Conservation (phyloP, 2,888 invertebrate species). For the Caenorhabditis sulstoni region DNA sequence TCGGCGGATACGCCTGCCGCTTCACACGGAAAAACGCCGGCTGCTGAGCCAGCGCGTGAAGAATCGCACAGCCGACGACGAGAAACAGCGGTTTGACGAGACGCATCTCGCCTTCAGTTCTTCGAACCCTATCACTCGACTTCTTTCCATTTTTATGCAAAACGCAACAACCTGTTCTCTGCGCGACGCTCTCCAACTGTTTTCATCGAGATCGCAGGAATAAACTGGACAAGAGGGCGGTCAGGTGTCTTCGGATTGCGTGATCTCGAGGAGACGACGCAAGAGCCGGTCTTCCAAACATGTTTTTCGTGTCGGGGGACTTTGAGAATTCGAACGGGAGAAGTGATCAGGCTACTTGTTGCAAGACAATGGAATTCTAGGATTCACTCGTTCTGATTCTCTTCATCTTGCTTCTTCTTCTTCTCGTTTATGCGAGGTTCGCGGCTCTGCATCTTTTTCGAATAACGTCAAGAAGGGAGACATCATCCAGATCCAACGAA, state of each 20-base stretch:
- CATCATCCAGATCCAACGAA: slow-evolving; percentile 94
- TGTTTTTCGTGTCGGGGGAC: background rate
- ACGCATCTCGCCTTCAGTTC: slow-evolving; percentile 27
- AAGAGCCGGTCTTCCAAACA: slow-evolving; percentile 22
- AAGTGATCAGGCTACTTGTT: too few relatives aligned
- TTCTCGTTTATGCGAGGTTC: too few relatives aligned
- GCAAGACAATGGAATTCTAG: too few relatives aligned
- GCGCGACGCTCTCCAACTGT: slow-evolving; percentile 45
- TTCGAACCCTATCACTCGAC: background rate
- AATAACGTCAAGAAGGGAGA: slow-evolving; percentile 90
- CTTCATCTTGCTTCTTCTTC: too few relatives aligned
- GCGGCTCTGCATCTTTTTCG: too few relatives aligned
- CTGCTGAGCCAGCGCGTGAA: slow-evolving; percentile 37
- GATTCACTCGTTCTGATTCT: too few relatives aligned
- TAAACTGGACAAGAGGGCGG: slow-evolving; percentile 42
- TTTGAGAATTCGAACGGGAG: too few relatives aligned
- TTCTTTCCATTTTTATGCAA: slow-evolving; percentile 46
- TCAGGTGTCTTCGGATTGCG: slow-evolving; percentile 37
- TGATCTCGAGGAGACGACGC: slow-evolving; percentile 43
- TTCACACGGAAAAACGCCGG: slow-evolving; percentile 43
- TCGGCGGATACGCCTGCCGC: slow-evolving; percentile 74
- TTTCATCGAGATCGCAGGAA: slow-evolving; percentile 38
- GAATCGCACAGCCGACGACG: slow-evolving; percentile 8
- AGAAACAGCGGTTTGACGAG: slow-evolving; percentile 41
- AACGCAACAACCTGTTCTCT: slow-evolving; percentile 59